Evolutionary conservation across 2,888 invertebrate species (phyloP), one percentile per base, ranked within the genome.

Genomic region (Gortyna flavago): DNA sequence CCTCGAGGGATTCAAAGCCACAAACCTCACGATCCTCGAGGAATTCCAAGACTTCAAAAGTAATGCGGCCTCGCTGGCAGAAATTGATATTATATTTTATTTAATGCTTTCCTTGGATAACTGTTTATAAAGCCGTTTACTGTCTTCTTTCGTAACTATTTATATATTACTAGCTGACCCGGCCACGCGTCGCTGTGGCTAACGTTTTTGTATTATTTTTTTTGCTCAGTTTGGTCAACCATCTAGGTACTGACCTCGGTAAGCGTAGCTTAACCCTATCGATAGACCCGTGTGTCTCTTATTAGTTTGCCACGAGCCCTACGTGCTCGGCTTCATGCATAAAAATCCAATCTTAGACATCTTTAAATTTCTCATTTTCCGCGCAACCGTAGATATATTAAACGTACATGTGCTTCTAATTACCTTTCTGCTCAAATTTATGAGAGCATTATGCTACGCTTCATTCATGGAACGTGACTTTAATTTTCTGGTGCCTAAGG

Each of bases 21-120:
- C 71, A 77, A 64, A 59, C 41, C 48, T 41, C 59, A 41, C 35
- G 16, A 68, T 77, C 71, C 71, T 62, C 4, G 6, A 57, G 71
- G 71, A 77, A 81, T 81, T 51, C 16, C 18, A 25, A 32, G 29
- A 13, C 41, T 48, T 25, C 38, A 54, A 41, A 59, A 77, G 48
- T 76, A 67, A 65, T 65, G 64, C 18, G 51, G 25, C 38, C 2
- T n/a, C 4, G 44, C 35, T 64, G 41, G 18, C 29, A 35, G 29
- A 41, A 67, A 71, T 62, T 54, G 44, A 81, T 57, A 77, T 38
- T 71, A 81, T 57, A 77, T 38, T 71, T 68, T 76, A 80, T 74
- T 66, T 62, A 54, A 57, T 57, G 38, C 18, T 61, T 61, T 29
- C 13, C 72, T 18, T 72, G 32, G 11, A n/a, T 18, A 44, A n/a